Evolutionary conservation across 2,797 vertebrate genomes (phyloP), one percentile per base, ranked within the genome.

Genomic region (Myiotriccus ornatus): DNA sequence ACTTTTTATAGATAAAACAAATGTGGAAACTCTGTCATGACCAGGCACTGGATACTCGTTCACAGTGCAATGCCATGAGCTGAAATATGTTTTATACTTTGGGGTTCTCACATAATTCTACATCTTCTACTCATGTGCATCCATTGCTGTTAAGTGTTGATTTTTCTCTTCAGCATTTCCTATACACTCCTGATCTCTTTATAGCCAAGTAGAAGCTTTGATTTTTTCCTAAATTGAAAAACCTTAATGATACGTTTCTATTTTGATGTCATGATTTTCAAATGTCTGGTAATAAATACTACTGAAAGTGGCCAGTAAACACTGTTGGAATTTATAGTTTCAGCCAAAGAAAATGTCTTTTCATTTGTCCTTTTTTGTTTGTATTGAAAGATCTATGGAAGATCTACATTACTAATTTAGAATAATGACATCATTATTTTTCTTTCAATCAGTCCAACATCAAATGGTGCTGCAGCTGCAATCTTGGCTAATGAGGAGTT

Each of bases 391-490:
- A 30, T 75, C 23, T 75, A 6, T 69, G 30, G 47, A 76, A 90
- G 30, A 44, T 8, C 20, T 37, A 44, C 49, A 4, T 79, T 46
- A 23, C 22, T 84, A 39, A 41, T 71, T 44, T 27, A 56, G 77
- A 78, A 53, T 39, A 34, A 60, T 56, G 56, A 78, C 28, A 21
- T 37, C 0, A 21, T 60, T 71, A 9, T 90, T 94, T 97, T 87
- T 37, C 70, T 85, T 96, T 78, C 32, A 80, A 49, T 91, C 91
- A 99, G 99, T 95, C 99, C 99, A 6, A 99, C 99, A 8, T 99
- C 99, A 49, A 98, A 99, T 70, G 99, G 99, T 14, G 99, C 99
- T 2, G 99, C 98, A 70, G 99, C 99, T 27, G 99, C 98, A 3
- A 7, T 99, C 94, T 73, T 99, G 96, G 99, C 98, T 68, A 99